Conservation (phyloP, 1,140 invertebrate species). For the Temnothorax longispinosus region DNA sequence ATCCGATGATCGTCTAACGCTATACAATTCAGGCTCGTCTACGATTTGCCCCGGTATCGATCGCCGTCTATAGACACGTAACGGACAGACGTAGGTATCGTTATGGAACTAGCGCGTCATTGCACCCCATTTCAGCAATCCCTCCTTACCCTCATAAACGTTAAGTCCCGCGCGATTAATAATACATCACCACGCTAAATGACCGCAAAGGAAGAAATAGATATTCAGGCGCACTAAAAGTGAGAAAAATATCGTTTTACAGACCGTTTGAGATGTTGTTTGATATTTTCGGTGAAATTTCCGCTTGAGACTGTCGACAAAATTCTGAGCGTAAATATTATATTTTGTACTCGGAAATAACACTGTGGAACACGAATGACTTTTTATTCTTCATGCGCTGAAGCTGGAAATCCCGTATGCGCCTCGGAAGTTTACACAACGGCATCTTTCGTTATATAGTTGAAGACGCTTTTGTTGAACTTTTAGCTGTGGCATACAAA, state of each 20-base stretch:
- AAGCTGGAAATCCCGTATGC: background rate
- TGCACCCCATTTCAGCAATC: background rate
- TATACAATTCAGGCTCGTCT: constrained; percentile 40
- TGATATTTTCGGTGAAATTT: background rate
- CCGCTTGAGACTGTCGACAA: background rate
- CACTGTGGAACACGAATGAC: background rate
- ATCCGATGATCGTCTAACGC: constrained; percentile 49
- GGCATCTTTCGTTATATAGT: background rate
- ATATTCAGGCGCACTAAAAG: background rate
- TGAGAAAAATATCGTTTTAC: background rate
- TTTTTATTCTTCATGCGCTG: constrained; percentile 36
- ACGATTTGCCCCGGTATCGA: constrained; percentile 40
- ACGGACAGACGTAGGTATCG: constrained; percentile 6
- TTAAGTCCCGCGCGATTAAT: background rate
- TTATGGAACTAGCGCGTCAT: constrained; percentile 10
- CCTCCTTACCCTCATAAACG: background rate
- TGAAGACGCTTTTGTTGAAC: background rate
- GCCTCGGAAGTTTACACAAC: background rate
- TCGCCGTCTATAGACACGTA: constrained; percentile 27
- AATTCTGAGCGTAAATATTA: constrained; percentile 31
- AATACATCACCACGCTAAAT: background rate
- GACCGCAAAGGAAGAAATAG: background rate
- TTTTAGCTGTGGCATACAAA: background rate
- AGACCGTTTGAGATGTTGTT: background rate
- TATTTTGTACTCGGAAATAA: background rate